Evolutionary conservation across 2,797 vertebrate species (phyloP).

Genomic region (Myripristis murdjan): DNA sequence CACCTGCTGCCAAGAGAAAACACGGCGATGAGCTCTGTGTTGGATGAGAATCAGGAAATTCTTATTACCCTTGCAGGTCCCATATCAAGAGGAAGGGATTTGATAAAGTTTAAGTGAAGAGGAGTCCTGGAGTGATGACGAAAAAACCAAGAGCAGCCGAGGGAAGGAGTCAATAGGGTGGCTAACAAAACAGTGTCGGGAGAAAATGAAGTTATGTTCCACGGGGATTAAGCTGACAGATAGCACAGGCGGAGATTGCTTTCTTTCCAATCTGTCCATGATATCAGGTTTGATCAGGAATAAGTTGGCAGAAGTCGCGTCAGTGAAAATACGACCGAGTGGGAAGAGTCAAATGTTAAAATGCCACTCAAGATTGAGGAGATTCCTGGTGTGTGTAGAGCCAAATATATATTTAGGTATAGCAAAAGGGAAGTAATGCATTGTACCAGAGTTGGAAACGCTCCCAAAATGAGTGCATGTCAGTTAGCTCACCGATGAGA

Average conservation of each 20-base stretch:
- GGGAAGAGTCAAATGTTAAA: constrained; percentile 61
- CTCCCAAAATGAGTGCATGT: not conserved
- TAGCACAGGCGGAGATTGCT: constrained; percentile 74
- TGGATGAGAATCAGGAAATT: not conserved
- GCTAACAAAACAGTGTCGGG: constrained; percentile 71
- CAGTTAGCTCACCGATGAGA: not conserved
- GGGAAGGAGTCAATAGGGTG: constrained; percentile 66
- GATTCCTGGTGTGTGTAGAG: constrained; percentile 37
- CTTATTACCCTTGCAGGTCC: not conserved
- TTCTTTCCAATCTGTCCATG: constrained; percentile 67
- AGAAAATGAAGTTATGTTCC: constrained; percentile 79
- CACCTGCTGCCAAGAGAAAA: not conserved
- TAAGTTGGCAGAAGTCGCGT: constrained; percentile 60
- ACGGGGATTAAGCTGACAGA: constrained; percentile 76
- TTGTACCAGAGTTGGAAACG: not conserved
- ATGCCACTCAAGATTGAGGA: constrained; percentile 73
- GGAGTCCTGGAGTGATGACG: constrained; percentile 38
- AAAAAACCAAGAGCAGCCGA: constrained; percentile 56
- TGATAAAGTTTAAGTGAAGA: constrained; percentile 68
- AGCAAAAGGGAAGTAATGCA: not conserved
- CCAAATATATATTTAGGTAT: constrained; percentile 32
- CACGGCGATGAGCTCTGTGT: not conserved
- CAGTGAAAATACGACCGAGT: constrained; percentile 15
- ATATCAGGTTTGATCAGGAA: constrained; percentile 75
- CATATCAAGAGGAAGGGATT: constrained; percentile 44